phyloP scores from a whole-genome alignment of 2,888 invertebrate genomes.

The Leptinotarsa juncta region DNA sequence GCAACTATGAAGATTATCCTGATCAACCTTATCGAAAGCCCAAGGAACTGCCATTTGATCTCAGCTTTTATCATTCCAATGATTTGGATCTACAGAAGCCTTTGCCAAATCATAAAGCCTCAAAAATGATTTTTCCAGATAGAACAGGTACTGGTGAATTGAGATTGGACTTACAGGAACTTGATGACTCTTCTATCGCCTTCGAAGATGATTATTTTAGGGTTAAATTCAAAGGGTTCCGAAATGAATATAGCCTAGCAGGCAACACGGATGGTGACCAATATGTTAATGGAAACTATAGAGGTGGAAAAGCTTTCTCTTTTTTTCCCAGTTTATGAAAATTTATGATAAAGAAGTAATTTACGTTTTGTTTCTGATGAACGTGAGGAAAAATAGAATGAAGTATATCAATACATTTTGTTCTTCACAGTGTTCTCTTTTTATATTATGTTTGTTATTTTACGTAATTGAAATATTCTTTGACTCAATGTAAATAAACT shows the following conservation, averaged over 20 bases:
- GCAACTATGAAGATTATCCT: slow-evolving; percentile 21
- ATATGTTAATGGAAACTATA: background rate
- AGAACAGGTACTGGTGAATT: slow-evolving; percentile 69
- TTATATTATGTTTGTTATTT: too few relatives aligned
- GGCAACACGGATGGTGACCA: background rate
- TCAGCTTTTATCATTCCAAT: slow-evolving; percentile 40
- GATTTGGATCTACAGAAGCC: slow-evolving; percentile 57
- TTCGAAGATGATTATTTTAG: slow-evolving; percentile 40
- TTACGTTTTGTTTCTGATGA: too few relatives aligned
- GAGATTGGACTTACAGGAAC: slow-evolving; percentile 64
- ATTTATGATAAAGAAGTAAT: background rate
- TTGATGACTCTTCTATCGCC: slow-evolving; percentile 40
- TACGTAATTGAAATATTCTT: too few relatives aligned
- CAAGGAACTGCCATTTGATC: slow-evolving; percentile 46
- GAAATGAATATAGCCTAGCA: background rate
- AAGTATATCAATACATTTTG: too few relatives aligned
- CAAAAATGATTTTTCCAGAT: slow-evolving; percentile 68
- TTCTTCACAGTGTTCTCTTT: too few relatives aligned
- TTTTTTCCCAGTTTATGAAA: background rate
- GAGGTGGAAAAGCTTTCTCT: background rate
- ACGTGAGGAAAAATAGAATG: too few relatives aligned
- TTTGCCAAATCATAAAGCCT: slow-evolving; percentile 55
- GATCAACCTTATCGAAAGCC: slow-evolving; percentile 43
- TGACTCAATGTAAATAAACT: too few relatives aligned
- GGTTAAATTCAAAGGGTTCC: slow-evolving; percentile 20